Base-by-base conservation (phyloP, 2,888 invertebrate species). In the Drosophila borborema region DNA sequence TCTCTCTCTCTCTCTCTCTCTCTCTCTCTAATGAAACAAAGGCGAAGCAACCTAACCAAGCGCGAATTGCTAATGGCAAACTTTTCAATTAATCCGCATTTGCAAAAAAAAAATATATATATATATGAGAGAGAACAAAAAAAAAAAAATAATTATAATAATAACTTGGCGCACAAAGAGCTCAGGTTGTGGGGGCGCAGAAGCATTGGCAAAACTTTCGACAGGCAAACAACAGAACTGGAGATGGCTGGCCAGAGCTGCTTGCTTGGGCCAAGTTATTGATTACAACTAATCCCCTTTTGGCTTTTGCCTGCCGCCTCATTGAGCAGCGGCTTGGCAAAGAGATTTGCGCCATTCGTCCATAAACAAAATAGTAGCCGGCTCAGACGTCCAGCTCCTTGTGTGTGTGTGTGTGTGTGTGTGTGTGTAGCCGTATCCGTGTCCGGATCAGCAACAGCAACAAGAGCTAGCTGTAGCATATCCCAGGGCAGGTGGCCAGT, bases 221-320 rank as follows among this genome's bases (percentile, higher is more conserved):
- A 81, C 89, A 83, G 84, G 85, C 82, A 74, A 83, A 80, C 76
- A 81, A 70, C 73, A 77, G 74, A 16, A n/a, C 34, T 20, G 58
- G 16, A 56, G 43, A 34, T 18, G 56, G n/a, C 56, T n/a, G 38
- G 34, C 18, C 40, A 31, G 20, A 48, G 54, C 31, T 53, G 73
- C 76, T 73, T 53, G 72, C 72, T 76, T 76, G 77, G 77, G 64
- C 78, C 81, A 87, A 89, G 90, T 87, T 87, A 87, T 87, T 87
- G 87, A 87, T 89, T 87, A 89, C 89, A 88, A 82, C 89, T 87
- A 89, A 87, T 87, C 89, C 89, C 81, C 89, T 82, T 77, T 82
- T 82, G 85, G 84, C 89, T 88, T 89, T 85, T 80, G 82, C 82
- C 87, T 87, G 80, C 82, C 89, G 87, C 81, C 89, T 86, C 90